Evolutionary conservation across 1,140 invertebrate species (phyloP).

Genomic region (Camponotus pennsylvanicus): DNA sequence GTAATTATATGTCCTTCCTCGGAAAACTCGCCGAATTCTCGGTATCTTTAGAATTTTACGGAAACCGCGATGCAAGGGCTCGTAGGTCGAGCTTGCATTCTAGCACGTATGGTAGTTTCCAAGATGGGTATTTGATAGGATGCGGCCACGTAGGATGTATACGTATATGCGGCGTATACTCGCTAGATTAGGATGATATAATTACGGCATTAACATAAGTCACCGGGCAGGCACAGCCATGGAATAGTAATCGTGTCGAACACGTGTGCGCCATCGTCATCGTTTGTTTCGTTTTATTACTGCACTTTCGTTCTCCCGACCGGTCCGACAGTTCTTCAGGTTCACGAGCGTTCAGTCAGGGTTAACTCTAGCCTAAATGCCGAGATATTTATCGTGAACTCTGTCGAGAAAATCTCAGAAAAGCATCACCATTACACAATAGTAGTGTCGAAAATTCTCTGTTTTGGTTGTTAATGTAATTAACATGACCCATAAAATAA

Average conservation of each 20-base stretch:
- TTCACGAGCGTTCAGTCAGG: slow-evolving; percentile 57
- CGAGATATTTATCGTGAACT: slow-evolving; percentile 72
- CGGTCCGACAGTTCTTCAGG: slow-evolving; percentile 34
- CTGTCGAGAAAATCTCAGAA: slow-evolving; percentile 9
- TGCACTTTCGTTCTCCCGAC: slow-evolving; percentile 60
- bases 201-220: slow-evolving; percentile 87
- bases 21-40: slow-evolving; percentile 53
- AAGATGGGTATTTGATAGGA: slow-evolving; percentile 86
- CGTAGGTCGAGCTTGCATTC: slow-evolving; percentile 79
- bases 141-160: slow-evolving; percentile 81
- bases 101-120: slow-evolving; percentile 85
- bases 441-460: not conserved
- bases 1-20: not conserved
- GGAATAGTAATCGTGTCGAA: slow-evolving; percentile 86
- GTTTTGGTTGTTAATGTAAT: not conserved
- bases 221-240: slow-evolving; percentile 81
- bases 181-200: slow-evolving; percentile 86
- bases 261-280: slow-evolving; percentile 79
- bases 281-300: slow-evolving; percentile 71
- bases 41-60: slow-evolving; percentile 59
- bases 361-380: slow-evolving; percentile 67
- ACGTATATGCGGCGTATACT: slow-evolving; percentile 75
- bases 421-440: not conserved
- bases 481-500: not conserved
- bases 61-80: slow-evolving; percentile 58